These are phyloP conservation scores for Asbolus verrucosus DNA, from an alignment of 1,140 invertebrate species.

Conservation along the genomic window DNA sequence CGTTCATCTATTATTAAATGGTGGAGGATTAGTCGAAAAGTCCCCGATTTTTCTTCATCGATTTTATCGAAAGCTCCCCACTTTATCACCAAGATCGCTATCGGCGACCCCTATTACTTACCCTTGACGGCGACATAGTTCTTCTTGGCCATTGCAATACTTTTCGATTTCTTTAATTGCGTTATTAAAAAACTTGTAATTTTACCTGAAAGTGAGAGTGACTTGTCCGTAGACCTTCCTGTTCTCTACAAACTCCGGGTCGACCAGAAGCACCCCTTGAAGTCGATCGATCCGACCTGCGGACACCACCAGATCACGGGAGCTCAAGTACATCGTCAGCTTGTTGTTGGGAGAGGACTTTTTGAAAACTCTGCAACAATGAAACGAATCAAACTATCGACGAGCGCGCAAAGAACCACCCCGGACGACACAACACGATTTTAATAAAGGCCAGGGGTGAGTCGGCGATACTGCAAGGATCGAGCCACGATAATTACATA, in stretches of 20 bases:
- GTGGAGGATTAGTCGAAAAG: too few species aligned
- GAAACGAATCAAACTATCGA: too few species aligned
- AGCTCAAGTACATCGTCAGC: constrained; percentile 83
- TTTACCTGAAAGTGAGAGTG: constrained; percentile 83
- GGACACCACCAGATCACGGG: constrained; percentile 81
- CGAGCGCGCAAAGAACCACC: too few species aligned
- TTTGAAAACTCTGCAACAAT: constrained; percentile 71
- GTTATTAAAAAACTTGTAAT: constrained; percentile 9
- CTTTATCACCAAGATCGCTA: too few species aligned
- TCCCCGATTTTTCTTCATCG: too few species aligned
- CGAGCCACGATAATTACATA: not conserved
- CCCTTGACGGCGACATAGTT: too few species aligned
- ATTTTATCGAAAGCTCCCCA: too few species aligned
- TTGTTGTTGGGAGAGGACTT: constrained; percentile 87
- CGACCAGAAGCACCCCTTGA: constrained; percentile 83
- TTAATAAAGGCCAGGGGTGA: too few species aligned
- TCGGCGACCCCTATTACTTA: too few species aligned
- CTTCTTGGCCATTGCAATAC: not conserved
- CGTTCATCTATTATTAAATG: too few species aligned
- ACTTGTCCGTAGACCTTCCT: constrained; percentile 87
- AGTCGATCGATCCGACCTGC: constrained; percentile 79
- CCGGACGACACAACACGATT: too few species aligned
- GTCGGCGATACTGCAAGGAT: too few species aligned
- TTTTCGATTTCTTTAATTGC: not conserved
- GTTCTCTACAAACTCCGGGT: constrained; percentile 79